phyloP scores from a whole-genome alignment of 2,113 vertebrate species.

The Climacteris rufus region DNA sequence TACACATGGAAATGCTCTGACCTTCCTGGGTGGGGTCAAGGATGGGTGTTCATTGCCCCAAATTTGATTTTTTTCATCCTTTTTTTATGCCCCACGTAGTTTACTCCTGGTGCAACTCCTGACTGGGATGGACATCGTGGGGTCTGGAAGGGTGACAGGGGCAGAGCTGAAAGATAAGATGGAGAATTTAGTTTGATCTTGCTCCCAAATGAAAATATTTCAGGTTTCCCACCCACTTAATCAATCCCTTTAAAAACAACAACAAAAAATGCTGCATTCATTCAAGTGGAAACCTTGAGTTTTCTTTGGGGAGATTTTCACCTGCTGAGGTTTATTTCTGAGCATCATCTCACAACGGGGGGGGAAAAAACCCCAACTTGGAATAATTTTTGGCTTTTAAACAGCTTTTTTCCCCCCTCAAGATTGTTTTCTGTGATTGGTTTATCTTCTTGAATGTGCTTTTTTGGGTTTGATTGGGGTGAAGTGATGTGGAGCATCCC shows the following conservation, averaged over 20 bases:
- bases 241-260: neutral
- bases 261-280: neutral
- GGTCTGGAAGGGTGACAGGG: rapidly evolving
- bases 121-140: rapidly evolving
- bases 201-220: neutral
- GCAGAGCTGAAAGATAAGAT: neutral
- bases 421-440: neutral
- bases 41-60: neutral
- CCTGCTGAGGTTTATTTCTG: neutral
- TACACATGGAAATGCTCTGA: neutral
- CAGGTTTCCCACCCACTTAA: neutral
- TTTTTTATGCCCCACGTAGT: rapidly evolving
- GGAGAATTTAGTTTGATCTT: neutral
- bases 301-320: neutral
- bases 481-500: neutral
- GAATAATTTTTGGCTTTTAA: neutral
- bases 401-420: rapidly evolving
- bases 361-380: rapidly evolving
- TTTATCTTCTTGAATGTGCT: neutral
- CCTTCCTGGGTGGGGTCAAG: neutral
- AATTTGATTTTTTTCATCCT: neutral
- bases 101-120: neutral
- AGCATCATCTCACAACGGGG: neutral
- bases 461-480: neutral
- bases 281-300: neutral